Evolutionary conservation across 2,113 vertebrate genomes (phyloP).

Genomic region (Neodon shergylaensis): DNA sequence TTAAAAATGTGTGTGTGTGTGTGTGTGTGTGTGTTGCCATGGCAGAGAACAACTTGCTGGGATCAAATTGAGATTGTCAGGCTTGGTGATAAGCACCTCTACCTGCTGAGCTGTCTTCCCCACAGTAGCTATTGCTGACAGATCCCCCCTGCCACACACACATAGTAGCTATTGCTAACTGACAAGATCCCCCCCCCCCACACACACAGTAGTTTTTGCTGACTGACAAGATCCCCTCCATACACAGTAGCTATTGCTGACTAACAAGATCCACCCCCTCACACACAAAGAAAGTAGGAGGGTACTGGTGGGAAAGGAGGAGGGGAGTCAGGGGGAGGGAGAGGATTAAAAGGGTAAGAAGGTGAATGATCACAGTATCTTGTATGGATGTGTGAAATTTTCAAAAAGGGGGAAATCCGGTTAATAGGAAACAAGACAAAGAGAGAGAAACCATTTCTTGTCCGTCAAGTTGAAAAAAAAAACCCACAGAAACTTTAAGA

Average conservation of each 20-base stretch:
- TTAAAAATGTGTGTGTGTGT: background rate
- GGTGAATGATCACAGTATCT: no score
- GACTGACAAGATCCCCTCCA: no score
- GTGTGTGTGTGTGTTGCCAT: background rate
- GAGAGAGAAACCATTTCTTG: background rate
- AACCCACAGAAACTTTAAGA: background rate
- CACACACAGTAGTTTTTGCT: background rate
- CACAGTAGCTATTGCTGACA: no score
- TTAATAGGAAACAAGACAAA: background rate
- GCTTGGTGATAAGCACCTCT: background rate
- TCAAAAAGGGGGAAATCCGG: background rate
- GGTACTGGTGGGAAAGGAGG: no score
- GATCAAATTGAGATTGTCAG: background rate
- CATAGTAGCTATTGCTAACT: no score
- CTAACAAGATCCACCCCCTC: no score
- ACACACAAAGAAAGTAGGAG: background rate
- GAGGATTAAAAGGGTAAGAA: background rate
- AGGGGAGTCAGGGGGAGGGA: background rate
- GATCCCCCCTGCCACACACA: no score
- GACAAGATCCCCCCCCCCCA: rapidly evolving
- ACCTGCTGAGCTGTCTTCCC: background rate
- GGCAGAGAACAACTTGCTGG: background rate
- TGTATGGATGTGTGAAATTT: no score
- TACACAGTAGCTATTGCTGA: no score
- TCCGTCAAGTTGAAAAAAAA: background rate